Evolutionary conservation across 1,140 invertebrate species (phyloP), one percentile per base, ranked within the genome.

Genomic region (Lordiphosa mommai): DNA sequence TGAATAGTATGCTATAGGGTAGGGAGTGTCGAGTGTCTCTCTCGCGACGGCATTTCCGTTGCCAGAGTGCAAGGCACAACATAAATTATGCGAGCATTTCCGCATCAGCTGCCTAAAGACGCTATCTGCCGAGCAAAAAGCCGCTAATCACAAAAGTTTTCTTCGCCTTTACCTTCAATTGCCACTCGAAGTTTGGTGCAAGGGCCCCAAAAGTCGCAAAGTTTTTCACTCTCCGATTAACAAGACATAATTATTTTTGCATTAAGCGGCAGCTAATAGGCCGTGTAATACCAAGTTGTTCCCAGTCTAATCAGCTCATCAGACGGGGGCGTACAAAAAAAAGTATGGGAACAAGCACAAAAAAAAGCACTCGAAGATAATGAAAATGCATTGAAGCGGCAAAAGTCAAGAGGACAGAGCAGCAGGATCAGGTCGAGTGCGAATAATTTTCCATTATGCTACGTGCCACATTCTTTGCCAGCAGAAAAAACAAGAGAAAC

Each of bases 231-330:
- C 16, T 56, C 67, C 82, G 76, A 80, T 80, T 80, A 80, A 82
- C 60, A 61, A 82, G 71, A 76, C 71, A 82, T 80, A 80, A 80
- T 80, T 80, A 80, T 80, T 82, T 80, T 80, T 66, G 76, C 76
- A 80, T 80, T 80, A 80, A 82, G 76, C 76, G 55, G 33, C 41
- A 44, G 72, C 66, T 82, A 80, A 80, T 80, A 80, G 76, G 71
- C 72, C 71, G 67, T 80, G 76, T 76, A 80, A 76, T 80, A 51
- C 71, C 34, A 69, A 66, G 33, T 65, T 67, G 37, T 34, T 38
- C 29, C 40, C 33, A 27, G 47, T 37, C 53, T 63, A 82, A 82
- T 82, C 76, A 80, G 74, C 66, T 56, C 71, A 74, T 59, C 76
- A 80, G 76, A 72, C 76, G 16, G 29, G 50, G 30, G 55, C 48